Conservation (phyloP, 2,888 invertebrate genomes). For the Perizoma affinitatum region DNA sequence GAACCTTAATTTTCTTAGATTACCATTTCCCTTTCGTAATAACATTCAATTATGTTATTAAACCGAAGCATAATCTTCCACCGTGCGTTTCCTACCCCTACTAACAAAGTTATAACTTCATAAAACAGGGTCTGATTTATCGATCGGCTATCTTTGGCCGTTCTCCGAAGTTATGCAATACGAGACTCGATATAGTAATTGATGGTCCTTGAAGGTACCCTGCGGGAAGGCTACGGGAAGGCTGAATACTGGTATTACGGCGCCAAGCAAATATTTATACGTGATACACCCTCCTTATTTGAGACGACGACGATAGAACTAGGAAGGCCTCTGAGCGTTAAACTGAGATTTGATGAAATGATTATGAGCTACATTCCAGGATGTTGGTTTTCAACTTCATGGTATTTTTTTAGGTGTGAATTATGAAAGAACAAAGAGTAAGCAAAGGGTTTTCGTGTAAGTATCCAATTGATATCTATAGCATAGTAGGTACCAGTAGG, state of each 20-base stretch:
- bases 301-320: constrained; percentile 13
- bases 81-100: constrained; percentile 38
- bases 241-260: constrained; percentile 61
- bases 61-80: constrained; percentile 34
- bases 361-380: background rate
- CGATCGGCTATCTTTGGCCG: constrained; percentile 54
- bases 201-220: constrained; percentile 71
- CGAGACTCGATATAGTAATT: constrained; percentile 70
- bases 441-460: too few species aligned
- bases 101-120: constrained; percentile 50
- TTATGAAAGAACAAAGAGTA: too few species aligned
- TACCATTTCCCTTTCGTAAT: background rate
- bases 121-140: constrained; percentile 60
- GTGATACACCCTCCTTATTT: constrained; percentile 55
- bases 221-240: constrained; percentile 60
- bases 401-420: too few species aligned
- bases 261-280: constrained; percentile 72
- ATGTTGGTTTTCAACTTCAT: too few species aligned
- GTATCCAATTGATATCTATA: too few species aligned
- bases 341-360: background rate
- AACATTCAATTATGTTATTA: constrained; percentile 29
- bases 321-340: background rate
- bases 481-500: too few species aligned
- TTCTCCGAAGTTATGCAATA: constrained; percentile 73
- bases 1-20: background rate